Percentiles rank a stretch among this genome's conserved stretches.
phyloP scores from a whole-genome alignment of 2,113 vertebrate genomes.

The Oenanthe oenanthe region DNA sequence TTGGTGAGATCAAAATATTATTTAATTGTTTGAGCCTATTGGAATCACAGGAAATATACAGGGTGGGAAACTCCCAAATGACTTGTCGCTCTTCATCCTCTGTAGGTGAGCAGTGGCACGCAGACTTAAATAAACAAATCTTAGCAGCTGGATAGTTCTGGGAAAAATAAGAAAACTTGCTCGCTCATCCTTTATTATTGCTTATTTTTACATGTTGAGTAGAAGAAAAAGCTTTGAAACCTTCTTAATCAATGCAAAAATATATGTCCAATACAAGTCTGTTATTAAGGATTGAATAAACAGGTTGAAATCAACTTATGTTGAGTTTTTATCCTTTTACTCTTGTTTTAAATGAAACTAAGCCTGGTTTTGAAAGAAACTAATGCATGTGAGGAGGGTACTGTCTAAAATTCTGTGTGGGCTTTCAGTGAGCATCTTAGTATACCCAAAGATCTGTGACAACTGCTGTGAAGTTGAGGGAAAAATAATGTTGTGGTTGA shows the following conservation, averaged over 20 bases:
- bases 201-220: neutral
- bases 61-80: slow-evolving; percentile 45
- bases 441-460: neutral
- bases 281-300: neutral
- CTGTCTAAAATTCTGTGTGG: neutral
- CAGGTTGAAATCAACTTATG: neutral
- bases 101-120: neutral
- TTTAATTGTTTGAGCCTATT: slow-evolving; percentile 54
- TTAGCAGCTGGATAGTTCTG: slow-evolving; percentile 34
- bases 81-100: neutral
- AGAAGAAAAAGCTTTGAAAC: neutral
- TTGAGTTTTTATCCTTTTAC: neutral
- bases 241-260: neutral
- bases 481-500: neutral
- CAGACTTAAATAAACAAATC: neutral
- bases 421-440: neutral
- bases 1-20: slow-evolving; percentile 67
- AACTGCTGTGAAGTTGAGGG: neutral
- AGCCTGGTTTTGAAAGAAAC: neutral
- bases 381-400: neutral
- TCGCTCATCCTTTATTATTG: neutral
- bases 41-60: slow-evolving; percentile 52
- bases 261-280: neutral
- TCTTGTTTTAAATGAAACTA: neutral
- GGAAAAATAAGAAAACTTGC: neutral